Evolutionary conservation across 2,797 vertebrate genomes (phyloP).

Genomic region (Rhynchonycteris naso): DNA sequence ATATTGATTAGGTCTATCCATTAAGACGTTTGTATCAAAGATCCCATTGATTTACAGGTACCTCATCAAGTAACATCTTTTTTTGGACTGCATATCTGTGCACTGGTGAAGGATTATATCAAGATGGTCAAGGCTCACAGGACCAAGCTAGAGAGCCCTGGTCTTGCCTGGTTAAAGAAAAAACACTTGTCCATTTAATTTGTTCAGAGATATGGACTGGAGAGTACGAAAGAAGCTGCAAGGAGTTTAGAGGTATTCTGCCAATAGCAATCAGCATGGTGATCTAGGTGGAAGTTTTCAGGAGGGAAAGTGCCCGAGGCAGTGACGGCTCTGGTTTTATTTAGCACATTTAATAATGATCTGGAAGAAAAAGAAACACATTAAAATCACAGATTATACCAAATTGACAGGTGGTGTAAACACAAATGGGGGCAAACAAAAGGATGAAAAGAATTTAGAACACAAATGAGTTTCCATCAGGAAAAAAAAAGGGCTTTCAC

Average conservation of each 20-base stretch:
- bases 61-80: neutral
- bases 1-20: neutral
- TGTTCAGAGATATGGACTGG: slow-evolving; percentile 54
- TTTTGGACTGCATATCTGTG: neutral
- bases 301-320: slow-evolving; percentile 54
- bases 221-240: slow-evolving; percentile 42
- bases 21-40: neutral
- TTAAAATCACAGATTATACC: slow-evolving; percentile 79
- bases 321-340: slow-evolving; percentile 74
- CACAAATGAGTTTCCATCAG: slow-evolving; percentile 78
- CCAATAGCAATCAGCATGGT: slow-evolving; percentile 59
- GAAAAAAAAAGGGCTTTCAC: slow-evolving; percentile 68
- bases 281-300: slow-evolving; percentile 46
- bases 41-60: neutral
- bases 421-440: slow-evolving; percentile 80
- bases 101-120: neutral
- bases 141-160: neutral
- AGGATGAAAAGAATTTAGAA: slow-evolving; percentile 80
- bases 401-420: slow-evolving; percentile 79
- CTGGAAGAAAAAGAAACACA: slow-evolving; percentile 72
- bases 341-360: slow-evolving; percentile 80
- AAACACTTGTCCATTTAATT: slow-evolving; percentile 37
- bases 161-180: neutral
- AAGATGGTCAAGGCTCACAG: neutral
- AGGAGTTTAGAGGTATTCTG: slow-evolving; percentile 56